Percentiles rank a stretch among this genome's conserved stretches.
Evolutionary conservation across 1,140 invertebrate genomes (phyloP).

Genomic region (Halictus rubicundus): DNA sequence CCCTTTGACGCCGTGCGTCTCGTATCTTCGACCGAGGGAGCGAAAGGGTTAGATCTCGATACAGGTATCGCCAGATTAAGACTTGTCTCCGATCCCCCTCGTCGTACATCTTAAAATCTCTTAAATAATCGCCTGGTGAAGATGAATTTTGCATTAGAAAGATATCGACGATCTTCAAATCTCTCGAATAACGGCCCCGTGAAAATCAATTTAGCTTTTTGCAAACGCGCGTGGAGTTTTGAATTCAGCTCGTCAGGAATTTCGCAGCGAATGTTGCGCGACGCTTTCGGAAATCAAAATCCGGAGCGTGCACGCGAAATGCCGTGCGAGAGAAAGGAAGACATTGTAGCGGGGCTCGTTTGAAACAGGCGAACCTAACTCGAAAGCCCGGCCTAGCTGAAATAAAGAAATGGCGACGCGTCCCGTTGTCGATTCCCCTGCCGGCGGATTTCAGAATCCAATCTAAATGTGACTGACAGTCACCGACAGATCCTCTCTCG

Average conservation of each 20-base stretch:
- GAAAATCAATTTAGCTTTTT: too few species aligned
- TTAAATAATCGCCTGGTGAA: too few species aligned
- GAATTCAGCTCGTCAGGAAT: too few species aligned
- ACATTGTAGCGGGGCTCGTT: background rate
- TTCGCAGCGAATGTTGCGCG: too few species aligned
- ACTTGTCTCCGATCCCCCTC: too few species aligned
- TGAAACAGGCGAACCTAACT: constrained; percentile 11
- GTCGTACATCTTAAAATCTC: too few species aligned
- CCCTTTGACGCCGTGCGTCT: background rate
- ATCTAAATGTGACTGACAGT: constrained; percentile 32
- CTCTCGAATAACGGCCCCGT: too few species aligned
- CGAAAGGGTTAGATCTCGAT: too few species aligned
- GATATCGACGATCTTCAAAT: too few species aligned
- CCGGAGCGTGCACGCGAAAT: background rate
- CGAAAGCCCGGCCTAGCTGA: background rate
- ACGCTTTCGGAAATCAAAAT: background rate
- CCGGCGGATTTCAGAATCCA: constrained; percentile 23
- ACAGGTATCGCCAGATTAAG: too few species aligned
- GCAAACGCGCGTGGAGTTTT: too few species aligned
- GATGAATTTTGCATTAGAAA: too few species aligned
- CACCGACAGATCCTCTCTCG: constrained; percentile 9
- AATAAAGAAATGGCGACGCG: constrained; percentile 24
- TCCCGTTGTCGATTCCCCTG: constrained; percentile 12
- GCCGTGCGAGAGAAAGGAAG: background rate
- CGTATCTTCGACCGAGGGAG: background rate